These are phyloP conservation scores for Drosophila quadrilineata DNA, from an alignment of 1,140 invertebrate genomes.

Conservation along the genomic window DNA sequence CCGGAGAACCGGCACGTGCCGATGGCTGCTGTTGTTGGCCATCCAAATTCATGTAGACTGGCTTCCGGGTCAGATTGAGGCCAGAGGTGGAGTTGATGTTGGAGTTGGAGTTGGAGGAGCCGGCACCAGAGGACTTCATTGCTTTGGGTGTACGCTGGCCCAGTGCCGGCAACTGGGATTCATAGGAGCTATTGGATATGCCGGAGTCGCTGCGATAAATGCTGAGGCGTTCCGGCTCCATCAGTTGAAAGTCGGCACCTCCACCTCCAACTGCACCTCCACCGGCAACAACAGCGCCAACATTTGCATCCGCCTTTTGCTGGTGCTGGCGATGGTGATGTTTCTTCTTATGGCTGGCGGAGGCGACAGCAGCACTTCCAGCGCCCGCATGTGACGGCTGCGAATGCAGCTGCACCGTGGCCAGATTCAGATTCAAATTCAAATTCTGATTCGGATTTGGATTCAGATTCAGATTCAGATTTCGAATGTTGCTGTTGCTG, in stretches of 20 bases:
- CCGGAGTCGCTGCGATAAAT: slow-evolving; percentile 81
- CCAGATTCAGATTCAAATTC: slow-evolving; percentile 27
- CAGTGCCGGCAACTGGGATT: slow-evolving; percentile 53
- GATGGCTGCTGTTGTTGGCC: slow-evolving; percentile 36
- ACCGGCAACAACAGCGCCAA: slow-evolving; percentile 13
- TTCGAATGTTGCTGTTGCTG: slow-evolving; percentile 6
- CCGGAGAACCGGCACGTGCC: slow-evolving; percentile 31
- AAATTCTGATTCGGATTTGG: slow-evolving; percentile 14
- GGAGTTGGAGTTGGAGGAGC: background rate
- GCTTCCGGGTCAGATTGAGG: slow-evolving; percentile 28
- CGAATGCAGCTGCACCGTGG: slow-evolving; percentile 62
- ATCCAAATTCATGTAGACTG: slow-evolving; percentile 61
- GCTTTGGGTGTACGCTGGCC: slow-evolving; percentile 31
- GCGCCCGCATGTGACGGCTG: slow-evolving; percentile 26
- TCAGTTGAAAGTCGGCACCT: slow-evolving; percentile 55
- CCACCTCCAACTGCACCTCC: too few relatives aligned
- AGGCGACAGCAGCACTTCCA: slow-evolving; percentile 26
- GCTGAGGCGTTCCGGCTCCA: slow-evolving; percentile 72
- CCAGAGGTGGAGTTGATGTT: slow-evolving; percentile 10
- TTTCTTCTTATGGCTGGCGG: slow-evolving; percentile 61
- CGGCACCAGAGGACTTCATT: background rate
- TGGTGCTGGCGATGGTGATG: slow-evolving; percentile 77
- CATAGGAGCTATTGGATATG: slow-evolving; percentile 79
- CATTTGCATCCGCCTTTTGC: slow-evolving; percentile 60
- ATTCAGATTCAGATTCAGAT: slow-evolving; percentile 4